Evolutionary conservation across 2,888 invertebrate genomes (phyloP).

Genomic region (Nasonovia ribisnigri): DNA sequence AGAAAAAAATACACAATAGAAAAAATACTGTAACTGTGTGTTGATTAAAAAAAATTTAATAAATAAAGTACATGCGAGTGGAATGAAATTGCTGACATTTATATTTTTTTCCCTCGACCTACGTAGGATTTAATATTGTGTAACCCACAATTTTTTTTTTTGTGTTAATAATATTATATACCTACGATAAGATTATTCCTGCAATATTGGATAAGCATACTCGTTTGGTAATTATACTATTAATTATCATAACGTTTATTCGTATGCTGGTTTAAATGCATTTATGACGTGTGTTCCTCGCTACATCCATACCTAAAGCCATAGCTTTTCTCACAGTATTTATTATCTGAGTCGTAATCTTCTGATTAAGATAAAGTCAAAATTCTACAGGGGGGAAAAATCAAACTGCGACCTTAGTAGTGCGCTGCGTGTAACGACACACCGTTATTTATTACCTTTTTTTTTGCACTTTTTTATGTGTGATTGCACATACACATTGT

Average conservation of each 20-base stretch:
- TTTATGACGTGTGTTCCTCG: background rate
- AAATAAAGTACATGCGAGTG: background rate
- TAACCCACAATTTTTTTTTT: constrained; percentile 8
- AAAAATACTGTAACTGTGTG: background rate
- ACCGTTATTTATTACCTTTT: background rate
- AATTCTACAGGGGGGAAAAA: background rate
- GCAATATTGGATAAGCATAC: background rate
- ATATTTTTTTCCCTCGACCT: background rate
- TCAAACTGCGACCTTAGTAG: background rate
- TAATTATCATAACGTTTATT: background rate
- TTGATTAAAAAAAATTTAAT: background rate
- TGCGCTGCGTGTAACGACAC: background rate
- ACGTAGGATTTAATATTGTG: background rate
- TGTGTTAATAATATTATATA: background rate
- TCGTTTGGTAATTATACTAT: background rate
- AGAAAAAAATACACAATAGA: background rate
- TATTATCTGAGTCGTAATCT: background rate
- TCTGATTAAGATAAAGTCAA: background rate
- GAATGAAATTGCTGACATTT: background rate
- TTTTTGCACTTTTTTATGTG: background rate
- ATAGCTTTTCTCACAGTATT: background rate
- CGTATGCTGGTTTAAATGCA: background rate
- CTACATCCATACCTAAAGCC: background rate
- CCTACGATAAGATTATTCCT: background rate
- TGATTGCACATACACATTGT: background rate